Conservation (phyloP, 2,888 invertebrate species). For the Fragum sueziense region DNA sequence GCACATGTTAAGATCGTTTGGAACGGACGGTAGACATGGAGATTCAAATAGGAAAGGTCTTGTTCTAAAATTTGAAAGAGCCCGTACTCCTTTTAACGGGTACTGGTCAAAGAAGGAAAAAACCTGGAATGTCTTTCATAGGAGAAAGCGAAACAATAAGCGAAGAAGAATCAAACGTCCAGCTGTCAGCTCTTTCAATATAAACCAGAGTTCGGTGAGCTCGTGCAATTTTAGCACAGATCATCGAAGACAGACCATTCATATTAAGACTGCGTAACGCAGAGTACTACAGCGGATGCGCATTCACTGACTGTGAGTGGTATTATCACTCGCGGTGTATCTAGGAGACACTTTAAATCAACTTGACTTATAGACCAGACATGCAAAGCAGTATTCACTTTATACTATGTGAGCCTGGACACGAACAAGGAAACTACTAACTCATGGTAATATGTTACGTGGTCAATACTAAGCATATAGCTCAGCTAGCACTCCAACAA, state of each 20-base stretch:
- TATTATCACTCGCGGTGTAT: conserved; percentile 38
- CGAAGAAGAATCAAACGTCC: conserved; percentile 6
- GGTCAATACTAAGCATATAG: too few relatives aligned
- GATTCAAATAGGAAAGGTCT: too few relatives aligned
- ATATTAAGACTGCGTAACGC: conserved; percentile 24
- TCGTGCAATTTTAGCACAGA: neutral
- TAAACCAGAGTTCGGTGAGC: too few relatives aligned
- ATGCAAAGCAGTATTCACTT: conserved; percentile 35
- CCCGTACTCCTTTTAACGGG: too few relatives aligned
- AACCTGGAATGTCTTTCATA: too few relatives aligned
- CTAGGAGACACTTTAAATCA: conserved; percentile 29
- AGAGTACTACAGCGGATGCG: conserved; percentile 29
- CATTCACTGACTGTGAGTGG: conserved; percentile 34
- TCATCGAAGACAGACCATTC: neutral
- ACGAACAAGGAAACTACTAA: too few relatives aligned
- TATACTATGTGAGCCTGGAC: conserved; percentile 29
- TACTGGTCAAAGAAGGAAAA: too few relatives aligned
- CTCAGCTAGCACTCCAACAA: too few relatives aligned
- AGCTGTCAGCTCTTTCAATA: conserved; percentile 9
- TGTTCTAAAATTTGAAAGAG: too few relatives aligned
- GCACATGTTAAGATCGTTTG: too few relatives aligned
- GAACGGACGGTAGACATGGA: too few relatives aligned
- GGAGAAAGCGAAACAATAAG: conserved; percentile 13
- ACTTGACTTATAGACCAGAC: conserved; percentile 12
- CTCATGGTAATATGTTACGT: too few relatives aligned